Evolutionary conservation across 2,888 invertebrate species (phyloP).

Genomic region (Philhelius pedissequus): DNA sequence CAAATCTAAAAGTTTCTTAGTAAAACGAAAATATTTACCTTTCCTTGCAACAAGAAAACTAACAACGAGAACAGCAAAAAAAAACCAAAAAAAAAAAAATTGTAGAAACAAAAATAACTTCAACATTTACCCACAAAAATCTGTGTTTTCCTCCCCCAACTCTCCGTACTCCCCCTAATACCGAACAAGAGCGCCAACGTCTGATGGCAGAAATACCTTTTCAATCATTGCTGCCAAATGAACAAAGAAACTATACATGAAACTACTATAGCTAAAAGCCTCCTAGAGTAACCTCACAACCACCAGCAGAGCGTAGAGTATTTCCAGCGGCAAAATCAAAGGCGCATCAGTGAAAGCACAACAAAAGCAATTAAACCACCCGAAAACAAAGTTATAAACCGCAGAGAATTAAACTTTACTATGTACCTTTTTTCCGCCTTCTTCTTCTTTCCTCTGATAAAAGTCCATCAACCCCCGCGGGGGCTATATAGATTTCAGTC

Average conservation of each 20-base stretch:
- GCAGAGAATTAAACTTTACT: slow-evolving; percentile 62
- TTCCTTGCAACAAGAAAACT: neutral
- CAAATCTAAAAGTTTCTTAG: slow-evolving; percentile 60
- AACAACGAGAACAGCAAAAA: neutral
- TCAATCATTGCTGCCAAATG: slow-evolving; percentile 54
- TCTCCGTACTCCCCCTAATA: neutral
- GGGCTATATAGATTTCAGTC: neutral
- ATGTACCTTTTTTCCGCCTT: neutral
- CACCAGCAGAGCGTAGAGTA: neutral
- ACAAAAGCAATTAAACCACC: slow-evolving; percentile 68
- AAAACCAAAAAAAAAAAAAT: neutral
- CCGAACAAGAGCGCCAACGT: neutral
- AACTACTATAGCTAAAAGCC: slow-evolving; percentile 37
- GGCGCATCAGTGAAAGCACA: slow-evolving; percentile 60
- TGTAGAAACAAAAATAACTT: slow-evolving; percentile 26
- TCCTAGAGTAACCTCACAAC: slow-evolving; percentile 35
- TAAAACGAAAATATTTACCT: slow-evolving; percentile 34
- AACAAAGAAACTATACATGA: slow-evolving; percentile 40
- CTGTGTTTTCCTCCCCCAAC: neutral
- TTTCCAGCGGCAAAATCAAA: slow-evolving; percentile 41
- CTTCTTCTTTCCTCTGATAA: neutral
- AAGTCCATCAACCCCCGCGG: neutral
- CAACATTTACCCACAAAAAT: slow-evolving; percentile 39
- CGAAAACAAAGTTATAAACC: slow-evolving; percentile 67
- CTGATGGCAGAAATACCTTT: slow-evolving; percentile 53